Conservation (phyloP, 2,888 invertebrate genomes). For the Anthophora plumipes region DNA sequence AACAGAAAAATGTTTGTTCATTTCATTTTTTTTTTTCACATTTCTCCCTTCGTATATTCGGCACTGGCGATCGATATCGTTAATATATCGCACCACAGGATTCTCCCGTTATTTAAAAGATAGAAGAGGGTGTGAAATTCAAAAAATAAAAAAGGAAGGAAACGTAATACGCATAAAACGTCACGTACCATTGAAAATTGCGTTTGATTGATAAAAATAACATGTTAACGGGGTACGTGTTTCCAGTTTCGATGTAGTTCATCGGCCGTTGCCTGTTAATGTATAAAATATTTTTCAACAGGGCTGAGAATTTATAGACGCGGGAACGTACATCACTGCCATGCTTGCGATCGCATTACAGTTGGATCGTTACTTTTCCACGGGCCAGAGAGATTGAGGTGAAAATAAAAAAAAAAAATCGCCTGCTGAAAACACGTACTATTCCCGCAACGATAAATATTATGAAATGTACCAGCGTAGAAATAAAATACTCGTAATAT, state of each 20-base stretch:
- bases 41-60: not conserved
- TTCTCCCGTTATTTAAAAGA: conserved; percentile 10
- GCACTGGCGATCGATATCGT: not conserved
- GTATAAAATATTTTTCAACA: conserved; percentile 42
- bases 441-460: conserved; percentile 8
- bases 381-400: not conserved
- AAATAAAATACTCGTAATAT: conserved; percentile 7
- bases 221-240: not conserved
- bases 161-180: not conserved
- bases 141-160: not conserved
- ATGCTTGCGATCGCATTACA: conserved; percentile 39
- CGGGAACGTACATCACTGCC: conserved; percentile 5
- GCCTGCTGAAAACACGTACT: conserved; percentile 1
- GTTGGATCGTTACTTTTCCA: conserved; percentile 32
- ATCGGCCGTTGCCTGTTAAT: conserved; percentile 35
- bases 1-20: not conserved
- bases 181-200: conserved; percentile 12
- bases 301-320: conserved; percentile 39
- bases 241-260: conserved; percentile 3
- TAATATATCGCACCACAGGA: not conserved
- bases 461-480: not conserved
- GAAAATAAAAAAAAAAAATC: conserved; percentile 25
- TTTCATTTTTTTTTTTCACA: not conserved
- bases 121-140: not conserved
- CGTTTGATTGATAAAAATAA: conserved; percentile 47